Evolutionary conservation across 92 coral and sea anemone genomes (phyloP), one percentile per base, ranked within the genome.

Genomic region (Porites divaricata): DNA sequence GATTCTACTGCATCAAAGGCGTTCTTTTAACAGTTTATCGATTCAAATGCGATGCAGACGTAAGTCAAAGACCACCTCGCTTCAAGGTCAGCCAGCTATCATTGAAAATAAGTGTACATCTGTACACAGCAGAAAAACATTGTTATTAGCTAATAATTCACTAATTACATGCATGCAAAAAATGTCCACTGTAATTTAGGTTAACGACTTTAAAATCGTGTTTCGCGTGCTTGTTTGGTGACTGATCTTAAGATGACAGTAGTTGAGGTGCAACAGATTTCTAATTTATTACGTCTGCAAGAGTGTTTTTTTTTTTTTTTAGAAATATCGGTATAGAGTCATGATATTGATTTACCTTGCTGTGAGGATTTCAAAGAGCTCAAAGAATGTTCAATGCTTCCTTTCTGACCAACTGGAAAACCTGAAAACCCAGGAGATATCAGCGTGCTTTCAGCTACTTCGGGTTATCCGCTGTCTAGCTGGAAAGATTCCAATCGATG

Each of bases 401-500:
- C 45, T 35, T 35, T 35, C 45, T 35, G 45, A 54, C 59, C 12
- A 11, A 54, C 9, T 45, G 45, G 45, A 70, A 70, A 70, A 41
- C 7, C 21, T 14, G n/a, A 61, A 61, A 41, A 70, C 52, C 22
- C 74, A 41, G 50, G 21, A 61, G 77, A 61, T 23, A 59, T 4
- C 77, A 22, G 51, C 51, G 24, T 15, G 45, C 45, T 35, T 6
- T 35, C 45, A 35, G 7, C 45, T 35, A 35, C 45, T 35, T 35
- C 17, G 15, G 17, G 62, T 17, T 12, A 57, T 61, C 9, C 49
- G 11, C 26, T 12, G 70, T 23, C 70, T 66, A 22, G 52, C 73
- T 69, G 73, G 52, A 69, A 69, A 13, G 73, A 69, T 41, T 69
- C 73, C 73, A 69, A 28, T n/a, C 73, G 41, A 14, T 9, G 49